Conservation (phyloP, 2,113 vertebrate species). For the Cryptotis parvus region DNA sequence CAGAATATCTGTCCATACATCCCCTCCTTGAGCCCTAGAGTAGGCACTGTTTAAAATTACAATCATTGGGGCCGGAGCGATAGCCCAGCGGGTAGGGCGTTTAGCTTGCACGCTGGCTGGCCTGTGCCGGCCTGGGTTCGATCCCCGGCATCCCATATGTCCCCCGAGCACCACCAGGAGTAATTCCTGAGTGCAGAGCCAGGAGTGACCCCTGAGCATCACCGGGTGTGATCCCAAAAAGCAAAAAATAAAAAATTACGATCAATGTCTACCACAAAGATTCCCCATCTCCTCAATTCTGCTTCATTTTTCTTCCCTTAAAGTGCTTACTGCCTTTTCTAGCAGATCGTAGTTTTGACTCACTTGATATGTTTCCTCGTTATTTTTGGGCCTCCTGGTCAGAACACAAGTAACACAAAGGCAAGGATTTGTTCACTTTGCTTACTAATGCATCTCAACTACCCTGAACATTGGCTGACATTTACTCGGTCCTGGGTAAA, state of each 20-base stretch:
- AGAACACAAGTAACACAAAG: background rate
- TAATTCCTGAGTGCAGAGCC: too few relatives aligned
- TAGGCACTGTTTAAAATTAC: constrained; percentile 1
- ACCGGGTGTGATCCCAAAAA: too few relatives aligned
- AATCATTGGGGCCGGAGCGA: too few relatives aligned
- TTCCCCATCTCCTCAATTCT: background rate
- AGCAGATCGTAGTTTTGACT: background rate
- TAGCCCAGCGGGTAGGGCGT: too few relatives aligned
- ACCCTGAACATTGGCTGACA: background rate
- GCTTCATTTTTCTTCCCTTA: background rate
- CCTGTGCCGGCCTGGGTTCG: too few relatives aligned
- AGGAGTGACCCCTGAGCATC: too few relatives aligned
- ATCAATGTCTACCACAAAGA: background rate
- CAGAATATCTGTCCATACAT: background rate
- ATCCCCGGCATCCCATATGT: too few relatives aligned
- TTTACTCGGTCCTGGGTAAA: background rate
- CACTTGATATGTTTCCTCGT: background rate
- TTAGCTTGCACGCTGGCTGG: too few relatives aligned
- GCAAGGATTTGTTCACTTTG: background rate
- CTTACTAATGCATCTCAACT: background rate
- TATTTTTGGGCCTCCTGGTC: background rate
- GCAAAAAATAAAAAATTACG: too few relatives aligned
- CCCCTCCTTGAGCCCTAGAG: background rate
- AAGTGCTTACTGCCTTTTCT: background rate
- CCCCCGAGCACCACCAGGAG: too few relatives aligned